Conservation (phyloP, 2,797 vertebrate genomes). For the Smutsia temminckii region DNA sequence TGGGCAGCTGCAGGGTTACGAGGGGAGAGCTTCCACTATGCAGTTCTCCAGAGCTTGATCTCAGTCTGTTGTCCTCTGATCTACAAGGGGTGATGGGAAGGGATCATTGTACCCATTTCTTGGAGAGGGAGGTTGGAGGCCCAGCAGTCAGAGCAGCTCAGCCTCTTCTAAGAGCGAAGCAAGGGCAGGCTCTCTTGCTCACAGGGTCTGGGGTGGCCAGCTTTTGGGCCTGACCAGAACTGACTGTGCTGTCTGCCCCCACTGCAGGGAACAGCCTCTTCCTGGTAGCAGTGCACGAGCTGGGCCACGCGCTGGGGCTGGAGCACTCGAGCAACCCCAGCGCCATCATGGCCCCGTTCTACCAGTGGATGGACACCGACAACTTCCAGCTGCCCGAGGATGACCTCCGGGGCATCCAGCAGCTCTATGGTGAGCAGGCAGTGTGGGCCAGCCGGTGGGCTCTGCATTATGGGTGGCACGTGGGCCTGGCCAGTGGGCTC, state of each 20-base stretch:
- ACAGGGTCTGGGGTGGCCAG: neutral
- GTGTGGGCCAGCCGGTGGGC: neutral
- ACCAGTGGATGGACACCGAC: conserved; percentile 99
- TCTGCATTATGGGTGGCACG: neutral
- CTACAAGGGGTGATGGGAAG: neutral
- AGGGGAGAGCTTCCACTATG: neutral
- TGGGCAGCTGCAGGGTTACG: neutral
- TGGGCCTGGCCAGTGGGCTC: fast-evolving
- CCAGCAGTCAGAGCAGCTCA: neutral
- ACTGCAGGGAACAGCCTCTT: conserved; percentile 95
- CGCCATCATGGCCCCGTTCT: conserved; percentile 99
- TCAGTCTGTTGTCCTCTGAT: neutral
- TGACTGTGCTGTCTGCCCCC: neutral
- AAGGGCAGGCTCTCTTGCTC: neutral
- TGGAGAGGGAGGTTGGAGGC: neutral
- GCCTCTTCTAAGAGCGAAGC: neutral
- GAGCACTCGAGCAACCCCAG: conserved; percentile 97
- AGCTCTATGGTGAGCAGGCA: conserved; percentile 92
- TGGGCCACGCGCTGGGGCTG: conserved; percentile 95
- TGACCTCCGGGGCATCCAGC: conserved; percentile 94
- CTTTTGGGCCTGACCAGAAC: neutral
- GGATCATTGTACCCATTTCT: neutral
- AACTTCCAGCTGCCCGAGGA: conserved; percentile 96
- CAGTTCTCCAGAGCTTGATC: neutral
- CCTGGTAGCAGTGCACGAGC: conserved; percentile 95